These are phyloP conservation scores for Xyrichtys novacula DNA, from an alignment of 2,797 vertebrate species.

Conservation along the genomic window DNA sequence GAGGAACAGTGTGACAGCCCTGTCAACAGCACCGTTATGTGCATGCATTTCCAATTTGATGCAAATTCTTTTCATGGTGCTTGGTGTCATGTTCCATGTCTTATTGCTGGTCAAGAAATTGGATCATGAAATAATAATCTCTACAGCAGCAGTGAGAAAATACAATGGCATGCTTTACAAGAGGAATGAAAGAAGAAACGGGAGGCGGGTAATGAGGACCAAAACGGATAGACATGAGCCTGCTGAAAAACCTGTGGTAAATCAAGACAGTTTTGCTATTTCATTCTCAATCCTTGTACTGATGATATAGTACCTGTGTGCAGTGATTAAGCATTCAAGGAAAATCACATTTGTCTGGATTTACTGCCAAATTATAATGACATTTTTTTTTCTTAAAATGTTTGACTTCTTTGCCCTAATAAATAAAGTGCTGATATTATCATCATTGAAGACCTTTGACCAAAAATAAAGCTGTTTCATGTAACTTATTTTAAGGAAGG, in stretches of 20 bases:
- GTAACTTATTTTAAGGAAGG: too few relatives aligned
- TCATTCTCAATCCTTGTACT: conserved; percentile 1
- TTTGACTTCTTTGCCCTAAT: too few relatives aligned
- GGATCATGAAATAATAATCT: conserved; percentile 44
- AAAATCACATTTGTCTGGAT: conserved; percentile 9
- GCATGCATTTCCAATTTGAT: conserved; percentile 59
- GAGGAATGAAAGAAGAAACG: conserved; percentile 6
- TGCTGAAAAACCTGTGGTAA: conserved; percentile 1
- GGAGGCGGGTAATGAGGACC: neutral
- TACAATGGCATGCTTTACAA: conserved; percentile 13
- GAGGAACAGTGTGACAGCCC: conserved; percentile 47
- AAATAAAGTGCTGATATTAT: too few relatives aligned
- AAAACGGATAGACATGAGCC: conserved; percentile 2
- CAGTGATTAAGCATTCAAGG: neutral
- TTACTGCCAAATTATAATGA: conserved; percentile 2
- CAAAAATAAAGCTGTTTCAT: too few relatives aligned
- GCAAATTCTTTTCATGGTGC: conserved; percentile 28
- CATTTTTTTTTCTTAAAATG: neutral
- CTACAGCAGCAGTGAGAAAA: conserved; percentile 15
- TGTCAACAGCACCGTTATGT: conserved; percentile 51
- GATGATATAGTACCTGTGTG: conserved; percentile 6
- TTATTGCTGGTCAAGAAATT: conserved; percentile 57
- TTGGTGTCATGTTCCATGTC: conserved; percentile 50
- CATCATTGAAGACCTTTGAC: too few relatives aligned
- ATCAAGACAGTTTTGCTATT: conserved; percentile 8